Evolutionary conservation across 2,113 vertebrate species (phyloP).

Genomic region (Axis porcinus): DNA sequence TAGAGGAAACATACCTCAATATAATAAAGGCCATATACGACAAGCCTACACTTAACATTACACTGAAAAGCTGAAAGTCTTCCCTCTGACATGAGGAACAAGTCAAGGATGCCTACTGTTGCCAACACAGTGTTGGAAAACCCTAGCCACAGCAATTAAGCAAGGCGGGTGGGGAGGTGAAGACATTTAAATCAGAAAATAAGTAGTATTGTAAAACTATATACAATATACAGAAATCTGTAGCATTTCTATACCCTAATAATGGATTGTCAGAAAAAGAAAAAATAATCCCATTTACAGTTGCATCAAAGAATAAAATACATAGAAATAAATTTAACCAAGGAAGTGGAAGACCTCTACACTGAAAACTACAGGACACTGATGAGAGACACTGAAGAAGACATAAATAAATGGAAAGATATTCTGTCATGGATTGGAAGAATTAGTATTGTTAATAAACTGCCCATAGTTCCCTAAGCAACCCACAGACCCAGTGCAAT

Average conservation of each 20-base stretch:
- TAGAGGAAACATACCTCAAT: neutral
- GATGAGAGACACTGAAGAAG: neutral
- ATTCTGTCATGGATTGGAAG: neutral
- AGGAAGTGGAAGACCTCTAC: neutral
- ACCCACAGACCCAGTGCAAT: neutral
- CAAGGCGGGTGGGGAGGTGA: accelerated
- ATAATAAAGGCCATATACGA: neutral
- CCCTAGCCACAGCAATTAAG: neutral
- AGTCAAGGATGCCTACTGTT: neutral
- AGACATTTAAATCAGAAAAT: neutral
- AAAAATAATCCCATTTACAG: neutral
- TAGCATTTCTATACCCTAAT: neutral
- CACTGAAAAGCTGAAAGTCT: neutral
- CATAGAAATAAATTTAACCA: neutral
- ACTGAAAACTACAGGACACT: neutral
- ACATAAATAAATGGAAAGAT: neutral
- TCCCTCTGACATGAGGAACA: neutral
- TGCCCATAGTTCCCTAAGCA: neutral
- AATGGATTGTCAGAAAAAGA: neutral
- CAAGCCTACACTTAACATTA: neutral
- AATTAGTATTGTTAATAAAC: neutral
- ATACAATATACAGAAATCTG: neutral
- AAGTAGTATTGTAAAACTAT: neutral
- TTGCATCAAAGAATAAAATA: neutral
- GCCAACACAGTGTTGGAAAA: neutral